These are phyloP conservation scores for Scaptomyza tumidula DNA, from an alignment of 2,888 invertebrate species.

Conservation along the genomic window DNA sequence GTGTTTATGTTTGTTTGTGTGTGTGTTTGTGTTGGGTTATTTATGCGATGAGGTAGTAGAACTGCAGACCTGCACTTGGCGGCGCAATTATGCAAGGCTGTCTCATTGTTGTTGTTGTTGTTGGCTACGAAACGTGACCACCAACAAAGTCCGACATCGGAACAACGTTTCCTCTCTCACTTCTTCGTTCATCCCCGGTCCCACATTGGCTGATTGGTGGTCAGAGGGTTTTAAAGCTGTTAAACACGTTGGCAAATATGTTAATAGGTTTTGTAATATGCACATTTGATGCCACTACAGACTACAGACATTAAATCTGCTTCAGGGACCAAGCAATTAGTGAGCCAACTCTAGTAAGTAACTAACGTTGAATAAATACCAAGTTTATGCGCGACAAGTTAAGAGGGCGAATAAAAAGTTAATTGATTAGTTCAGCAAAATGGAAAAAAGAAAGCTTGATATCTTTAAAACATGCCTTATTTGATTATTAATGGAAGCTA, in stretches of 20 bases:
- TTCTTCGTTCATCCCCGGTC: not conserved
- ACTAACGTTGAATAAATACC: not conserved
- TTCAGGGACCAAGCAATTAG: conserved; percentile 48
- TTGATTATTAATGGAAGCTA: no score
- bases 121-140: conserved; percentile 66
- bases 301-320: conserved; percentile 54
- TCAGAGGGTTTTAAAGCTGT: conserved; percentile 35
- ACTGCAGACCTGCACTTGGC: conserved; percentile 66
- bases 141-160: conserved; percentile 60
- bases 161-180: conserved; percentile 1
- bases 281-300: conserved; percentile 68
- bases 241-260: conserved; percentile 70
- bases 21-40: conserved; percentile 53
- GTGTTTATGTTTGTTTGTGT: conserved; percentile 20
- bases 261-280: conserved; percentile 76
- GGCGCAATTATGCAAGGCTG: conserved; percentile 74
- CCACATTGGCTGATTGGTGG: conserved; percentile 39
- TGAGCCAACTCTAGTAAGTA: conserved; percentile 1
- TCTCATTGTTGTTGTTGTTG: conserved; percentile 49
- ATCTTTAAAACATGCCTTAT: not conserved
- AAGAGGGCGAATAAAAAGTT: not conserved
- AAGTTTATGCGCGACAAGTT: not conserved
- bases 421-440: not conserved
- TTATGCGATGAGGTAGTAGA: conserved; percentile 58
- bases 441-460: not conserved